Evolutionary conservation across 2,888 invertebrate genomes (phyloP), one percentile per base, ranked within the genome.

Genomic region (Pycnomerus fuliginosus): DNA sequence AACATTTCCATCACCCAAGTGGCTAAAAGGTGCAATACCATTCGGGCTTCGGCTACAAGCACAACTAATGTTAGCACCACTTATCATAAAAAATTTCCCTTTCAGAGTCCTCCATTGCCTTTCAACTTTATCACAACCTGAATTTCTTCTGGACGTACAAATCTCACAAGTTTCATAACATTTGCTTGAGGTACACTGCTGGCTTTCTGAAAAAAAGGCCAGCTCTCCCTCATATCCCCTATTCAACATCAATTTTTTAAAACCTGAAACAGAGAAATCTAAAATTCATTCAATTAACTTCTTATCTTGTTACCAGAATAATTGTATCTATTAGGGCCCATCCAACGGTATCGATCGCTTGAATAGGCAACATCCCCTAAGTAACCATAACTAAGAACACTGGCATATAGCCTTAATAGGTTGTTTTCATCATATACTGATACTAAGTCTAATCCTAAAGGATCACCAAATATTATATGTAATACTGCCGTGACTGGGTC

Each of bases 251-350:
- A 84, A 76, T 53, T 81, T 80, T 64, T 81, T 83, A 52, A 83
- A 78, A 11, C 83, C 79, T 79, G 37, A 14, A 63, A 58, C 22
- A 15, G 14, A 30, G 2, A 15, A 37, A 27, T 23, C n/a, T n/a
- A n/a, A n/a, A n/a, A n/a, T n/a, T n/a, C n/a, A n/a, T n/a, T n/a
- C n/a, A n/a, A n/a, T n/a, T n/a, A n/a, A n/a, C n/a, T n/a, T n/a
- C n/a, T n/a, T n/a, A n/a, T n/a, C n/a, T n/a, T 36, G 29, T 57
- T 64, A 83, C 86, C 89, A 38, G 85, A 81, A 69, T 84, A 85
- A 60, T 87, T 85, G 65, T 92, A 92, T 52, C 91, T 76, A 52
- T 80, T 80, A 10, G 91, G 90, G 23, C 92, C 92, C 84, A 92
- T 85, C 86, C 89, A 90, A 28, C 91, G 76, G 58, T 86, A 83